Conservation (phyloP, 1,140 invertebrate species). For the Pseudobourletiella spinata region DNA sequence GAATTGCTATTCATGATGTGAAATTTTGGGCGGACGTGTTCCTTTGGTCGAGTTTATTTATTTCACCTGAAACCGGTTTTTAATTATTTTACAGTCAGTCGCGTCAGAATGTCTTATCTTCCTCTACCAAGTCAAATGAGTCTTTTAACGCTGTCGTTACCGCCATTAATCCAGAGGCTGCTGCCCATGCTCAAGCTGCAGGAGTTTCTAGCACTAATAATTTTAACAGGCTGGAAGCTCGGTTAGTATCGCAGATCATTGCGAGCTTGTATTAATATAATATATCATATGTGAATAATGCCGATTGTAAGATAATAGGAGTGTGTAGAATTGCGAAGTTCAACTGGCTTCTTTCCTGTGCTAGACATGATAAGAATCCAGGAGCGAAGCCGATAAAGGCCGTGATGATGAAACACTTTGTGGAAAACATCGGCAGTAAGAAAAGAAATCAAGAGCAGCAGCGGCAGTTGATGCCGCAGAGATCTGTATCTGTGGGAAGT, state of each 20-base stretch:
- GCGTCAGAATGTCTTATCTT: conserved; percentile 71
- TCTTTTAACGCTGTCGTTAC: background rate
- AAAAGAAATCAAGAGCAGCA: conserved; percentile 31
- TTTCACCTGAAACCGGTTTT: too few relatives aligned
- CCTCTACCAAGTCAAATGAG: conserved; percentile 38
- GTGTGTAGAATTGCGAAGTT: too few relatives aligned
- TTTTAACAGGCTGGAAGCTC: background rate
- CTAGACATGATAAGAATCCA: conserved; percentile 15
- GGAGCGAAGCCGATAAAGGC: conserved; percentile 1
- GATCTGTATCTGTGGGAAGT: conserved; percentile 7
- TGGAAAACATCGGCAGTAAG: conserved; percentile 27
- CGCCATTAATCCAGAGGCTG: background rate
- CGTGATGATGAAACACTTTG: conserved; percentile 17
- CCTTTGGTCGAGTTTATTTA: too few relatives aligned
- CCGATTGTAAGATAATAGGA: too few relatives aligned
- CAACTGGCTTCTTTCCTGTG: too few relatives aligned
- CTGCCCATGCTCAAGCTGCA: background rate
- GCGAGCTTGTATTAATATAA: too few relatives aligned
- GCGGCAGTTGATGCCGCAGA: conserved; percentile 4
- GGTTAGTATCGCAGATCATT: background rate
- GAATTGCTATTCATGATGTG: too few relatives aligned
- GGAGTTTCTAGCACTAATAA: background rate
- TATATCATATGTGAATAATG: too few relatives aligned
- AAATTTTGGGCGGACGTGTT: too few relatives aligned
- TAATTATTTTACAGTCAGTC: conserved; percentile 56